These are phyloP conservation scores for Phocoena sinus DNA, from an alignment of 2,113 vertebrate genomes.

Conservation along the genomic window DNA sequence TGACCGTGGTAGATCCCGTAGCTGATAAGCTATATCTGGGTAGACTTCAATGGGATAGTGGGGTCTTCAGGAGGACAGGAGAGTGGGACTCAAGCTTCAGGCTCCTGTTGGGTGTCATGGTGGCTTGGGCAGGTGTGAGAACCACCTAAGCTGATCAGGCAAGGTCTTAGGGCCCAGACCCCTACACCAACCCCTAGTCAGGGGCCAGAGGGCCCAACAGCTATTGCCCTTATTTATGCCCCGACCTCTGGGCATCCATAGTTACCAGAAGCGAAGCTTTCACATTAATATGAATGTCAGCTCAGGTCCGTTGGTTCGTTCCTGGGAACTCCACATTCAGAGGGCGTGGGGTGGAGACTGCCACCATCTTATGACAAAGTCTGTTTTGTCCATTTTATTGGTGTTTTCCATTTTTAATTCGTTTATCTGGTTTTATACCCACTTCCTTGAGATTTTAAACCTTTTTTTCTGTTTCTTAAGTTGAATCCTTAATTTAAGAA, in stretches of 20 bases:
- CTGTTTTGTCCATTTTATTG: background rate
- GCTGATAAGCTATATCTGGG: background rate
- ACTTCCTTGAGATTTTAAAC: background rate
- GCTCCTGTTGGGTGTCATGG: background rate
- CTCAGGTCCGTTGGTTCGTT: background rate
- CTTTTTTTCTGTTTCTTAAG: background rate
- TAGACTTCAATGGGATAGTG: background rate
- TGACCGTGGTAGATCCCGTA: background rate
- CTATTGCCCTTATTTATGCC: background rate
- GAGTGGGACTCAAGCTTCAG: background rate
- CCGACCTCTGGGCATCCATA: background rate
- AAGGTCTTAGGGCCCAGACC: background rate
- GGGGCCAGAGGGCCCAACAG: background rate
- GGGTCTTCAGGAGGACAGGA: background rate
- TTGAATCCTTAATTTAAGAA: background rate
- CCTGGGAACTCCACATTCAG: background rate
- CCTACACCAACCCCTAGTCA: background rate
- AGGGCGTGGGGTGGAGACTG: background rate
- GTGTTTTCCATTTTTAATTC: background rate
- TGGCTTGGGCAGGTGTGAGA: background rate
- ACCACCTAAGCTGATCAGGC: background rate
- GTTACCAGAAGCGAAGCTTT: slow-evolving; percentile 20
- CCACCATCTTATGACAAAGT: background rate
- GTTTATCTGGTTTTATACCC: background rate
- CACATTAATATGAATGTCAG: background rate